A percentile compares a stretch with the other conserved stretches of the same genome.
Conservation (phyloP, 2,113 vertebrate genomes). For the Clarias magur region DNA sequence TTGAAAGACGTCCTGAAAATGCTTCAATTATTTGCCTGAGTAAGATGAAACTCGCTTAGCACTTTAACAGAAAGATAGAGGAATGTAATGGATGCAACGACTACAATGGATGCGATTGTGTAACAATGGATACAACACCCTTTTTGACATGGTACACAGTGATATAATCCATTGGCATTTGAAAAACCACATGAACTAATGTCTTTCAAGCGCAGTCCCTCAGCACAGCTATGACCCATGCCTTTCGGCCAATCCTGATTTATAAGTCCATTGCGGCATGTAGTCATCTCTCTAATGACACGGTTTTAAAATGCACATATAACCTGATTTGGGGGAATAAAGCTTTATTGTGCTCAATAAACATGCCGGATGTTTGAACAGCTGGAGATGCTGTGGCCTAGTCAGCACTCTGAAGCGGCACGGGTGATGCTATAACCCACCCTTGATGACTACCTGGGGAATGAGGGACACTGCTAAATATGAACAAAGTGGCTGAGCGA, state of each 20-base stretch:
- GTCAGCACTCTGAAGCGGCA: slow-evolving; percentile 5
- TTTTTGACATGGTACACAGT: slow-evolving; percentile 19
- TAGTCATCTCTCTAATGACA: slow-evolving; percentile 46
- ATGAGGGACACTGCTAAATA: slow-evolving; percentile 9
- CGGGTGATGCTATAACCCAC: slow-evolving; percentile 18
- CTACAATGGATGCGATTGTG: neutral
- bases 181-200: slow-evolving; percentile 42
- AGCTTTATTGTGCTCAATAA: slow-evolving; percentile 41
- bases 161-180: slow-evolving; percentile 47
- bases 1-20: slow-evolving; percentile 20
- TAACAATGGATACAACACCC: neutral
- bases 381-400: slow-evolving; percentile 24
- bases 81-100: neutral
- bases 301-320: slow-evolving; percentile 47
- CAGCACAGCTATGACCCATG: slow-evolving; percentile 4
- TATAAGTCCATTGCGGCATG: slow-evolving; percentile 37
- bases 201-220: slow-evolving; percentile 26
- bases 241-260: slow-evolving; percentile 35
- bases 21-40: slow-evolving; percentile 3
- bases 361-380: slow-evolving; percentile 36
- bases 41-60: neutral
- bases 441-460: slow-evolving; percentile 34
- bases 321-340: slow-evolving; percentile 45
- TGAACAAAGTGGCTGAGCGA: slow-evolving; percentile 21
- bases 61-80: neutral